Conservation (phyloP, 2,113 vertebrate genomes). For the Megaceryle torquata region DNA sequence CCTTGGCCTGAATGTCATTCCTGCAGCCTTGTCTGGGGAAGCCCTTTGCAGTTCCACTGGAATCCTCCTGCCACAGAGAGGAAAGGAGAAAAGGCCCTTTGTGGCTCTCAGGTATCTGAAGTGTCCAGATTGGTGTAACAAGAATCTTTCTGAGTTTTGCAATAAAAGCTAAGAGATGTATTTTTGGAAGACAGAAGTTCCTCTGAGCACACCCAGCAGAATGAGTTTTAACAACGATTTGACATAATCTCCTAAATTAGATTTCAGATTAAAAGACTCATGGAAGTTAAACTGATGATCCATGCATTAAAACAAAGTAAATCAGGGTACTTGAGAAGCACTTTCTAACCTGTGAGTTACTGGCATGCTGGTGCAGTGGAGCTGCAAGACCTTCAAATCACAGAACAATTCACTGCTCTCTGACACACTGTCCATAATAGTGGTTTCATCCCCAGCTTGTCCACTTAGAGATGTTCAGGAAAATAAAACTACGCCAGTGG, state of each 20-base stretch:
- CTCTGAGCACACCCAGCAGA: not conserved
- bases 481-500: not conserved
- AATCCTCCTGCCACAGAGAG: not conserved
- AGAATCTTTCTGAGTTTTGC: not conserved
- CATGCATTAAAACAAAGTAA: not conserved
- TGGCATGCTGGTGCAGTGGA: not conserved
- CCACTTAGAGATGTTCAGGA: not conserved
- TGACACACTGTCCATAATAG: not conserved
- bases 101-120: not conserved
- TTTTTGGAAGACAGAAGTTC: not conserved
- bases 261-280: not conserved
- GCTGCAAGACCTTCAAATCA: not conserved
- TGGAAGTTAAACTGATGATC: not conserved
- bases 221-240: not conserved
- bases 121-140: not conserved
- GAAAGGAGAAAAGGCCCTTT: not conserved
- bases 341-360: not conserved
- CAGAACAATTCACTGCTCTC: not conserved
- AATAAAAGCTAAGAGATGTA: not conserved
- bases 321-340: not conserved
- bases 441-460: not conserved
- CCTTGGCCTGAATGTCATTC: not conserved
- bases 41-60: not conserved
- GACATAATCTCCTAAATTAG: constrained; percentile 13
- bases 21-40: not conserved